Evolutionary conservation across 2,888 invertebrate genomes (phyloP).

Genomic region (Cataglyphis altisquamis): DNA sequence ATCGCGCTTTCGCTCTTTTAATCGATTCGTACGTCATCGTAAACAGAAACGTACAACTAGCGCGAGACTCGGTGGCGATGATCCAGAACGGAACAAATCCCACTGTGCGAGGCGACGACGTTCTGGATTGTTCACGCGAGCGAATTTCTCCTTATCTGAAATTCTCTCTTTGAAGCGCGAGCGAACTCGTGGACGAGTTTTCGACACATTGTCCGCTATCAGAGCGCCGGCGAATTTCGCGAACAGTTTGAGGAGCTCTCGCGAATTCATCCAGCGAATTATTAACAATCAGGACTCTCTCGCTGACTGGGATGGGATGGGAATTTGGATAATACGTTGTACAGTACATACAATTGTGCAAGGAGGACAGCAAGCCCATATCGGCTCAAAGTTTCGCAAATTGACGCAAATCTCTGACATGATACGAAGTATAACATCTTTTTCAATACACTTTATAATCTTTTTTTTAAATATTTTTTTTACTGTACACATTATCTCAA

Average conservation of each 20-base stretch:
- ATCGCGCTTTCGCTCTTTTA: conserved; percentile 8
- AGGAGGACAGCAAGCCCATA: conserved; percentile 5
- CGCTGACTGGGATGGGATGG: neutral
- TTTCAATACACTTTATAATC: neutral
- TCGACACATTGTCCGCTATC: conserved; percentile 48
- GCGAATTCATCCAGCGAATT: conserved; percentile 29
- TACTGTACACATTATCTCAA: neutral
- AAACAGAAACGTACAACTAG: conserved; percentile 40
- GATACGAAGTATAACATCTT: neutral
- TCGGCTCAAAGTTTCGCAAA: neutral
- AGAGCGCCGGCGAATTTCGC: conserved; percentile 35
- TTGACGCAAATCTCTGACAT: neutral
- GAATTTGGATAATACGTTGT: conserved; percentile 21
- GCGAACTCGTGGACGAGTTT: conserved; percentile 26
- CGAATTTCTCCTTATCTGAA: conserved; percentile 47
- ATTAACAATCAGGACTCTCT: conserved; percentile 21
- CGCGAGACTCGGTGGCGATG: conserved; percentile 46
- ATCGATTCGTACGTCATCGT: conserved; percentile 23
- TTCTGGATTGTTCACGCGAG: conserved; percentile 67
- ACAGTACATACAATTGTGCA: neutral
- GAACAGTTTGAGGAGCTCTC: neutral
- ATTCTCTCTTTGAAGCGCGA: conserved; percentile 56
- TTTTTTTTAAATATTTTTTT: neutral
- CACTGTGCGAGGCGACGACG: conserved; percentile 49
- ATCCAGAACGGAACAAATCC: conserved; percentile 61